Percentiles rank a stretch among this genome's conserved stretches.
phyloP scores from a whole-genome alignment of 1,140 invertebrate species.

The Magallana gigas region DNA sequence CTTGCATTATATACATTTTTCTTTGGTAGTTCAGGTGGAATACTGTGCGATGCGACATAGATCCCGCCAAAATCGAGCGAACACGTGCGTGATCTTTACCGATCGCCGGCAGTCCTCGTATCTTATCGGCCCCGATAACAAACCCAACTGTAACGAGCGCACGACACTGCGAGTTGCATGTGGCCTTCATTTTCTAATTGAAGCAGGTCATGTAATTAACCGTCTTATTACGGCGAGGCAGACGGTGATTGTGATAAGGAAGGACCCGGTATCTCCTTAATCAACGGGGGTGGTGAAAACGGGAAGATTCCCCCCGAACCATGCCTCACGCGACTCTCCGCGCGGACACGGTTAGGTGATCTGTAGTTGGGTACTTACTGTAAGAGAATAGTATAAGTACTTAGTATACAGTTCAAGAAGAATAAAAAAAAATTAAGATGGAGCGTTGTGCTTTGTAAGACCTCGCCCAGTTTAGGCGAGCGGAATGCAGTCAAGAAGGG shows the following conservation, averaged over 20 bases:
- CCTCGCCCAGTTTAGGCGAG: no score
- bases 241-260: conserved; percentile 3
- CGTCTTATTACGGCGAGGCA: conserved; percentile 11
- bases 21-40: no score
- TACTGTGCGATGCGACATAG: no score
- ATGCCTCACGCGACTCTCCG: background rate
- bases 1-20: no score
- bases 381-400: no score
- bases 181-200: conserved; percentile 33
- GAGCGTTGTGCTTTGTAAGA: no score
- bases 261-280: background rate
- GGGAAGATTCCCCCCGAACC: background rate
- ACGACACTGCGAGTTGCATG: conserved; percentile 1
- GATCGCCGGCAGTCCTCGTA: background rate
- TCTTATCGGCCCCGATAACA: background rate
- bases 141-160: background rate
- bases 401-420: no score
- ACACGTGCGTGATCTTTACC: background rate
- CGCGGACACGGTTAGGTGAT: background rate
- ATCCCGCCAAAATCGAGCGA: background rate
- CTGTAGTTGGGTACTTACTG: no score
- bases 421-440: no score
- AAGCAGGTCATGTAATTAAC: conserved; percentile 30
- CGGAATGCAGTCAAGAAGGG: no score
- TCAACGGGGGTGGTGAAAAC: conserved; percentile 20